Conservation (phyloP, 2,888 invertebrate genomes). For the Epicampocera succincta region DNA sequence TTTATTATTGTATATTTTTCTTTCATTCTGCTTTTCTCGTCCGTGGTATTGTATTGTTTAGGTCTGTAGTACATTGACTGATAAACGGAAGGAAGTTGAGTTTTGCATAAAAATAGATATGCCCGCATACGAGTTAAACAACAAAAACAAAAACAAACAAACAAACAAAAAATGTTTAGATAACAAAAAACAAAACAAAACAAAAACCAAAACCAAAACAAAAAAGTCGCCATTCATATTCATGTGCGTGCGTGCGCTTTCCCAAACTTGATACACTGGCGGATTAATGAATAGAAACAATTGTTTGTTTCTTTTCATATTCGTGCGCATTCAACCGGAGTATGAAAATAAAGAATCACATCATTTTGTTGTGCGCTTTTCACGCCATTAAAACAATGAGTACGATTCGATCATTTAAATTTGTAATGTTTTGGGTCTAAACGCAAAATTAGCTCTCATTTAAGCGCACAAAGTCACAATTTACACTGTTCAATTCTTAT, state of each 20-base stretch:
- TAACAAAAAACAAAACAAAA: slow-evolving; percentile 46
- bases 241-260: slow-evolving; percentile 11
- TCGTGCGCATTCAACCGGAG: no score
- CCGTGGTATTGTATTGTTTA: slow-evolving; percentile 43
- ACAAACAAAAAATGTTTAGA: slow-evolving; percentile 44
- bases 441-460: no score
- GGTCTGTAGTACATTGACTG: slow-evolving; percentile 63
- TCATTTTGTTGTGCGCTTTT: no score
- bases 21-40: slow-evolving; percentile 36
- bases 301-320: background rate
- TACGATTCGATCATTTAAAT: no score
- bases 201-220: slow-evolving; percentile 20
- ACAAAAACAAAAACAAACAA: background rate
- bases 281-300: background rate
- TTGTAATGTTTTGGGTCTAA: no score
- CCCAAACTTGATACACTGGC: background rate
- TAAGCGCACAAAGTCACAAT: no score
- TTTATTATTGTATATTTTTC: slow-evolving; percentile 1
- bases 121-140: slow-evolving; percentile 3
- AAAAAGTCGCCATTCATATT: slow-evolving; percentile 36
- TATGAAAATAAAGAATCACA: no score
- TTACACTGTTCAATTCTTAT: no score
- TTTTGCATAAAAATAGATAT: slow-evolving; percentile 68
- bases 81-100: slow-evolving; percentile 69
- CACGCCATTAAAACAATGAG: no score